Base-by-base conservation (phyloP, 2,113 vertebrate genomes). In the Microcebus lehilahytsara region DNA sequence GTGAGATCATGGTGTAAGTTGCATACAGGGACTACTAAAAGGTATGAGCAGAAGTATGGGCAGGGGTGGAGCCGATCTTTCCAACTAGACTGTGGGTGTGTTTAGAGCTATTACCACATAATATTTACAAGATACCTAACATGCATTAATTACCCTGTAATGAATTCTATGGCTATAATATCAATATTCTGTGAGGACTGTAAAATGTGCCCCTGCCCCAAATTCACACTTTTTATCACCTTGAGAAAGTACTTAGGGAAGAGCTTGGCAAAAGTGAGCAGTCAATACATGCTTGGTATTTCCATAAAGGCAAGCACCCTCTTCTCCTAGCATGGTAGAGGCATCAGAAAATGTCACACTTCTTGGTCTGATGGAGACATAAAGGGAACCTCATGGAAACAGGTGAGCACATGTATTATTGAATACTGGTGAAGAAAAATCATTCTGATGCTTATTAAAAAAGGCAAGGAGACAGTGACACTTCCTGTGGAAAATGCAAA, bases 61-160 rank as follows among this genome's bases (percentile, higher is more conserved):
- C 2, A 5, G 98, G 97, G 96, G 98, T 98, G 98, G 98, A 98
- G 97, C 98, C 95, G 90, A 89, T 96, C 79, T 97, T 98, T 97
- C 97, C 97, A 98, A 98, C 90, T 98, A 96, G 93, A 96, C 97
- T 98, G 96, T 97, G 96, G 98, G 95, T 98, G 98, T 99, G 98
- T 98, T 98, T 98, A 98, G 98, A 98, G 93, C 97, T 97, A 96
- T 98, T 98, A 98, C 96, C 98, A 97, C 97, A 96, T 98, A 98
- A 98, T 98, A 99, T 99, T 99, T 99, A 98, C 98, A 98, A 97
- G 98, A 98, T 98, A 95, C 97, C 98, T 98, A 98, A 90, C 96
- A 89, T 98, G 97, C 96, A 98, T 99, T 98, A 98, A 99, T 99
- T 99, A 98, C 96, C 95, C 95, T 84, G 96, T 98, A 99, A 98